phyloP scores from a whole-genome alignment of 2,797 vertebrate genomes.

The Typhlichthys eigenmanni region DNA sequence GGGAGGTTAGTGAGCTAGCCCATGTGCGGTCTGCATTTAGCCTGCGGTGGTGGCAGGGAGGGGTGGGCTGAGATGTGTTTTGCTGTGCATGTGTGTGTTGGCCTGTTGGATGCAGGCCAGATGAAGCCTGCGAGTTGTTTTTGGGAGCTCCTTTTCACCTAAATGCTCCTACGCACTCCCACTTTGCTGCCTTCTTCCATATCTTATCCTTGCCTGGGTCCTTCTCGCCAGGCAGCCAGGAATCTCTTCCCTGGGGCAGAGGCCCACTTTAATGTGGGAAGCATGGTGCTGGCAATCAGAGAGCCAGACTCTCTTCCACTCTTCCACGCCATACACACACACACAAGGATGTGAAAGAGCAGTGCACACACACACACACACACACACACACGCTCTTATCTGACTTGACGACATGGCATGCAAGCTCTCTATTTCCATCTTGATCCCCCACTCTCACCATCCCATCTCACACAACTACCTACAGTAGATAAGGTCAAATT shows the following conservation, averaged over 20 bases:
- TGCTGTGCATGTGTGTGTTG: slow-evolving; percentile 48
- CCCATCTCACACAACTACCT: slow-evolving; percentile 61
- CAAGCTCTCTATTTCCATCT: slow-evolving; percentile 73
- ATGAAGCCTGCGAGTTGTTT: slow-evolving; percentile 72
- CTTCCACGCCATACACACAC: slow-evolving; percentile 56
- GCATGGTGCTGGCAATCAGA: slow-evolving; percentile 77
- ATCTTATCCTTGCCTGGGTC: slow-evolving; percentile 64
- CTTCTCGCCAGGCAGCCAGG: slow-evolving; percentile 71
- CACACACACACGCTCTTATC: slow-evolving; percentile 73
- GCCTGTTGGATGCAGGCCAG: slow-evolving; percentile 76
- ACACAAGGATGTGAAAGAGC: slow-evolving; percentile 31
- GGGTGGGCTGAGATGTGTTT: slow-evolving; percentile 47
- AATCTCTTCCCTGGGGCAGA: slow-evolving; percentile 76
- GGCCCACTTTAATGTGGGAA: slow-evolving; percentile 79
- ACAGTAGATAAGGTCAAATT: slow-evolving; percentile 64
- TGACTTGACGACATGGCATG: slow-evolving; percentile 71
- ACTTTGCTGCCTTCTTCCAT: slow-evolving; percentile 60
- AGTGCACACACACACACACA: slow-evolving; percentile 51
- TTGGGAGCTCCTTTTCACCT: slow-evolving; percentile 74
- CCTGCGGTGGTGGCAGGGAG: slow-evolving; percentile 63
- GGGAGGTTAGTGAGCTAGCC: slow-evolving; percentile 68
- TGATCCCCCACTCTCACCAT: slow-evolving; percentile 65
- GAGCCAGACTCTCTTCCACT: slow-evolving; percentile 63
- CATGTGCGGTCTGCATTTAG: slow-evolving; percentile 74
- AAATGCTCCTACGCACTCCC: slow-evolving; percentile 62